Evolutionary conservation across 2,888 invertebrate genomes (phyloP), one percentile per base, ranked within the genome.

Genomic region (Cepaea hortensis): DNA sequence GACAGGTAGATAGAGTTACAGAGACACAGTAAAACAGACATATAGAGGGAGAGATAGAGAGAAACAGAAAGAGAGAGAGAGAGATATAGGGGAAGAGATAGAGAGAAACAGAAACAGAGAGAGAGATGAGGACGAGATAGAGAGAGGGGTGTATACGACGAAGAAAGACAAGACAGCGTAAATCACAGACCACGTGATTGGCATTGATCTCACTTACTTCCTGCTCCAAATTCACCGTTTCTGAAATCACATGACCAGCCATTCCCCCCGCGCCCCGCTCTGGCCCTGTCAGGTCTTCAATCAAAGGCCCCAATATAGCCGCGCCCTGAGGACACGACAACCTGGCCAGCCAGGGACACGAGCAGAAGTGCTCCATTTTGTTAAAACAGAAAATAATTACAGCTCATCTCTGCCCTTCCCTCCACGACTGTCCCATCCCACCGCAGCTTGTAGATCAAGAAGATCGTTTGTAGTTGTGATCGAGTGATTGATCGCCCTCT

Each of bases 261-360:
- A 23, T 61, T n/a, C n/a, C n/a, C 55, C 61, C n/a, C 11, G 18
- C 5, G 11, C 77, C 18, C n/a, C 20, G 18, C 46, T 1, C 50
- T 6, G 5, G 5, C 4, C 7, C 23, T 77, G 77, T 55, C 77
- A 77, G 77, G 23, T 61, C 3, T 46, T 77, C 77, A 6, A 77
- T 77, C 77, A 77, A n/a, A 7, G 48, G 7, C 76, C 61, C 55
- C 55, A 77, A 55, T 76, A 50, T 76, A 55, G 77, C 77, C n/a
- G n/a, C 48, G 77, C 77, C 77, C 55, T 55, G 50, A 50, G 77
- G 77, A 50, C n/a, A 61, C 55, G n/a, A 61, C 46, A n/a, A 55
- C 55, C n/a, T 9, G 20, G 6, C 20, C 55, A n/a, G 55, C 11
- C n/a, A n/a, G 20, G 55, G 61, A 55, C 23, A 77, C 50, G 0